Conservation (phyloP, 2,797 vertebrate genomes). For the Eidolon dupreanum region DNA sequence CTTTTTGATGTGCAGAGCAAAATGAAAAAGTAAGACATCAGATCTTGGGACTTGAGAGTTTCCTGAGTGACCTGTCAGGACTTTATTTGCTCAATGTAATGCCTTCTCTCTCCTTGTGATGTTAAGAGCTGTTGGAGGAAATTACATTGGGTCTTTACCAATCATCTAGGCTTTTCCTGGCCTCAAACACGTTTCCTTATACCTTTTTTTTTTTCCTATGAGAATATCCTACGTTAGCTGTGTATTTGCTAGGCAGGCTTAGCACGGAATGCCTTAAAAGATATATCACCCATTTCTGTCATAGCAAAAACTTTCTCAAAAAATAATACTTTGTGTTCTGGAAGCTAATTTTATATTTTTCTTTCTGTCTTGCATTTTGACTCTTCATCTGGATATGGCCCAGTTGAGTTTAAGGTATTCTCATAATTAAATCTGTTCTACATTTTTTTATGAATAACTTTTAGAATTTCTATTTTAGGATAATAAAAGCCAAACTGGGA, state of each 20-base stretch:
- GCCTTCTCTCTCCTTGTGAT: not conserved
- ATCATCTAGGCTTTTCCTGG: not conserved
- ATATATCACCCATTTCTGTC: not conserved
- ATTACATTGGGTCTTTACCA: not conserved
- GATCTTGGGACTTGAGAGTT: not conserved
- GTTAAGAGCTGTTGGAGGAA: not conserved
- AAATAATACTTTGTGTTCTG: not conserved
- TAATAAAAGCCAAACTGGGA: not conserved
- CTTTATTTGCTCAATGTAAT: not conserved
- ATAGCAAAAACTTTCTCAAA: not conserved
- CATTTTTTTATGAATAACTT: not conserved
- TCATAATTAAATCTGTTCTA: conserved; percentile 33
- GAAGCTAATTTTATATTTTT: not conserved
- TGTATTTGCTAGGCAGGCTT: not conserved
- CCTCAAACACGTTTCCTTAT: not conserved
- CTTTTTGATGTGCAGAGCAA: conserved; percentile 68
- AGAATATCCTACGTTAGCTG: not conserved
- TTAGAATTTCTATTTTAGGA: conserved; percentile 31
- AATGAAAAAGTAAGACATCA: conserved; percentile 26
- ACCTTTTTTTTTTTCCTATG: not conserved
- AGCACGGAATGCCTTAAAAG: not conserved
- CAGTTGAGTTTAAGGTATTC: conserved; percentile 6
- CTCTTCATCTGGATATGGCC: not conserved
- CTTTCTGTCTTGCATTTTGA: not conserved
- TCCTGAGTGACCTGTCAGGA: not conserved